Base-by-base conservation (phyloP, 1,140 invertebrate genomes). In the Galleria mellonella region DNA sequence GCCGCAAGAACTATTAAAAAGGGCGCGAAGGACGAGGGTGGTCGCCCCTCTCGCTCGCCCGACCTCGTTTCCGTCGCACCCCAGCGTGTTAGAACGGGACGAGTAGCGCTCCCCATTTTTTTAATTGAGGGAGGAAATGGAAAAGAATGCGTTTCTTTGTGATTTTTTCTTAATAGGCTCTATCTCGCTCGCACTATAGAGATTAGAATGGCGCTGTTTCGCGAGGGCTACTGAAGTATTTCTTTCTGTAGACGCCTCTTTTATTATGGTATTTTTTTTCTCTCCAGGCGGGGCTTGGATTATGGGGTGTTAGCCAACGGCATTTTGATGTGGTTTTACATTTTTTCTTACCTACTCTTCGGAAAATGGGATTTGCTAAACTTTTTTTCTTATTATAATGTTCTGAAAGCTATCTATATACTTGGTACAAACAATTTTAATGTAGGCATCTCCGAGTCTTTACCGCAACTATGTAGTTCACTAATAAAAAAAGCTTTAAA, bases 81-180 rank as follows among this genome's bases (percentile, higher is more conserved):
- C 76, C 60, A 62, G 42, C 56, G 55, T 45, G 81, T 55, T 57
- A 75, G 74, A 84, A 67, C 35, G 63, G 63, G 81, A 84, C 61
- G 63, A 63, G 50, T 68, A 71, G 62, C 51, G 54, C 62, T 58
- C 47, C 62, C 51, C 61, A 62, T 70, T 85, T 84, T 83, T 85
- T 83, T 83, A 85, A 85, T 76, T 77, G 62, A 81, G 77, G 77
- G 81, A 84, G 81, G 81, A 84, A 84, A 82, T 82, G 77, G 67
- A 84, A 83, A 84, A 83, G 82, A 85, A 85, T 82, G 69, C 61
- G 61, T 70, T 79, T 83, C 79, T 83, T 85, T 82, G 63, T 68
- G 68, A 83, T 83, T 85, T 85, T 83, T 83, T 81, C 76, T 83
- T 82, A 71, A 62, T 68, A 48, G 43, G 55, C 8, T 41, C 51